Evolutionary conservation across 2,113 vertebrate species (phyloP).

Genomic region (Fukomys damarensis): DNA sequence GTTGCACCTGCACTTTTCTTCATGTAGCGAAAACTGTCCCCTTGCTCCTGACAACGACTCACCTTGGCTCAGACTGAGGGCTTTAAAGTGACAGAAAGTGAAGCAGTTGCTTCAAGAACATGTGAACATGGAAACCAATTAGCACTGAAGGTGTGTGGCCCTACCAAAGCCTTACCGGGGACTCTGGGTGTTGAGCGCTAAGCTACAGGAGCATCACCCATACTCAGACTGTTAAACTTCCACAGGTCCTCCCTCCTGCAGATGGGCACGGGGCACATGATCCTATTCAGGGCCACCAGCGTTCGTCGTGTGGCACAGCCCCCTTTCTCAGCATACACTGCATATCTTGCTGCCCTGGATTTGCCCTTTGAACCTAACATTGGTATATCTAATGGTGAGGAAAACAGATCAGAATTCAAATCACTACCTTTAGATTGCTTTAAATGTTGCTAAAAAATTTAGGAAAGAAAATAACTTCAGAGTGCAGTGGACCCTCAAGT

Average conservation of each 20-base stretch:
- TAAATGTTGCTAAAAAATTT: slow-evolving; percentile 1
- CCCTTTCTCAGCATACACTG: neutral
- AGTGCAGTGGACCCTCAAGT: neutral
- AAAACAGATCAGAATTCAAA: slow-evolving; percentile 39
- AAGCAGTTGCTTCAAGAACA: neutral
- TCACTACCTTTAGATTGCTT: slow-evolving; percentile 9
- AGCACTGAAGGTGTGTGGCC: neutral
- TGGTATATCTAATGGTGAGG: neutral
- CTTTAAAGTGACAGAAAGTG: neutral
- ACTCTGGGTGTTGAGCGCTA: neutral
- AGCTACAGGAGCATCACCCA: neutral
- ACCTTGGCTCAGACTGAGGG: slow-evolving; percentile 24
- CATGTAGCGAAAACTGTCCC: neutral
- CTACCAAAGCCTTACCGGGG: neutral
- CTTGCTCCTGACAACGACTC: neutral
- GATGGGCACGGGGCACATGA: accelerated
- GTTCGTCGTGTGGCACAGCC: neutral
- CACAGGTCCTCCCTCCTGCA: neutral
- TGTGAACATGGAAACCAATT: slow-evolving; percentile 27
- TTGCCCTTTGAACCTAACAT: neutral
- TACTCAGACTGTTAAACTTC: neutral
- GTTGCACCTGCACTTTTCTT: neutral
- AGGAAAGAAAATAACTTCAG: neutral
- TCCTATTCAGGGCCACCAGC: neutral
- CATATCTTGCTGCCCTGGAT: neutral